A percentile compares a stretch with the other conserved stretches of the same genome.
phyloP scores from a whole-genome alignment of 2,113 vertebrate species.

The Sigmodon hispidus region DNA sequence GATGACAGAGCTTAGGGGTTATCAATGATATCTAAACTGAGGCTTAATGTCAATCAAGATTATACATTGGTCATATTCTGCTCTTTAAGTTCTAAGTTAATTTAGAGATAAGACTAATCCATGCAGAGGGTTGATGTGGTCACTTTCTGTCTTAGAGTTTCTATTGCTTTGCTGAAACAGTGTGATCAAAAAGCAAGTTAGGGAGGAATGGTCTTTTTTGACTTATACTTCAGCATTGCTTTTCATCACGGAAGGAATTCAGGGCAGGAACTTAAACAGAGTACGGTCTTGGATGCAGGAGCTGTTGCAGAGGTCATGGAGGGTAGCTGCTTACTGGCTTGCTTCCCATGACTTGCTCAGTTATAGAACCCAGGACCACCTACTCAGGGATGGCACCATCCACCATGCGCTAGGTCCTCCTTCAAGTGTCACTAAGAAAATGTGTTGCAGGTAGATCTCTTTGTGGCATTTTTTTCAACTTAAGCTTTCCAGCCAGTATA shows the following conservation, averaged over 20 bases:
- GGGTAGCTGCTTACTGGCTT: too few relatives aligned
- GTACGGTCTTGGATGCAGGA: too few relatives aligned
- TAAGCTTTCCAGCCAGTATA: neutral
- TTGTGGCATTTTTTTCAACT: neutral
- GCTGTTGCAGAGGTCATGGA: too few relatives aligned
- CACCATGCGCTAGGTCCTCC: neutral
- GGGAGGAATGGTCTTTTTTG: too few relatives aligned
- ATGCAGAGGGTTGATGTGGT: neutral
- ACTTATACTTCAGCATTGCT: too few relatives aligned
- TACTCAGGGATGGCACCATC: neutral
- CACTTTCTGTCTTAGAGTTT: neutral
- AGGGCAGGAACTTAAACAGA: too few relatives aligned
- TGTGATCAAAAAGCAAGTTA: too few relatives aligned
- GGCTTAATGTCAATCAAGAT: neutral
- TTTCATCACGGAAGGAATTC: too few relatives aligned
- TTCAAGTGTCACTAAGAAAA: neutral
- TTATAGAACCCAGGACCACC: neutral
- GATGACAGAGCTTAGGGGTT: neutral
- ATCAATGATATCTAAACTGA: neutral
- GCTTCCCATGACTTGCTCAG: too few relatives aligned
- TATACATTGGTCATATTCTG: neutral
- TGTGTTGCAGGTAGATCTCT: neutral
- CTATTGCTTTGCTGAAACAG: too few relatives aligned
- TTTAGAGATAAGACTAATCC: neutral
- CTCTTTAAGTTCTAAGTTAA: conserved; percentile 9